Base-by-base conservation (phyloP, 2,113 vertebrate species). In the Amphilophus citrinellus region DNA sequence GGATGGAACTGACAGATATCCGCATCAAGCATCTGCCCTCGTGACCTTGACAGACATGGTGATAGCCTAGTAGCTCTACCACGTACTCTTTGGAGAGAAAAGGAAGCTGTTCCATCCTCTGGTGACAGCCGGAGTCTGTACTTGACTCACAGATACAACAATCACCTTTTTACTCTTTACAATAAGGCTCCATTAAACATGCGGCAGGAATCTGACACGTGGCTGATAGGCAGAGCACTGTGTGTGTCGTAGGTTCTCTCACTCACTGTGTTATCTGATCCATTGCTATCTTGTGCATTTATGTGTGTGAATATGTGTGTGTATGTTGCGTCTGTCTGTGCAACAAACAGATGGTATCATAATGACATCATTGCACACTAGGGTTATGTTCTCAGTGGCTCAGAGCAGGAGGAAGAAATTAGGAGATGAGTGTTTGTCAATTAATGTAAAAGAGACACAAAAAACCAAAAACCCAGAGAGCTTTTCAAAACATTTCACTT, bases 281-380 rank as follows among this genome's bases (percentile, higher is more conserved):
- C 85, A 62, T 6, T 50, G 68, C 82, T 77, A 84, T 87, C 86
- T 65, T 61, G 35, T 89, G 77, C 44, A 65, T 76, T 65, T 78
- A 71, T 85, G 62, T 50, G 73, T 68, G 50, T 30, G 17, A 50
- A 53, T 27, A 39, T 61, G 71, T 75, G 85, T 84, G 83, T 78
- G 90, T 87, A 14, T 18, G n/a, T 85, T 90, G 84, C 77, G 66
- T 93, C 83, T 87, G 85, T 87, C 83, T 76, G 88, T 81, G 87
- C 85, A 85, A 84, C 82, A 91, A 91, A 90, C 94, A 94, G 94
- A 94, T 94, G 94, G 93, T 91, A 89, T 91, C 90, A 92, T 91
- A 84, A 94, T 94, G 93, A 94, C 94, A 93, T 94, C 94, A 93
- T 88, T 84, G 88, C 88, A 88, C 90, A 87, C 87, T 66, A 82